Conservation (phyloP, 2,888 invertebrate species). For the Antheraea yamamai region DNA sequence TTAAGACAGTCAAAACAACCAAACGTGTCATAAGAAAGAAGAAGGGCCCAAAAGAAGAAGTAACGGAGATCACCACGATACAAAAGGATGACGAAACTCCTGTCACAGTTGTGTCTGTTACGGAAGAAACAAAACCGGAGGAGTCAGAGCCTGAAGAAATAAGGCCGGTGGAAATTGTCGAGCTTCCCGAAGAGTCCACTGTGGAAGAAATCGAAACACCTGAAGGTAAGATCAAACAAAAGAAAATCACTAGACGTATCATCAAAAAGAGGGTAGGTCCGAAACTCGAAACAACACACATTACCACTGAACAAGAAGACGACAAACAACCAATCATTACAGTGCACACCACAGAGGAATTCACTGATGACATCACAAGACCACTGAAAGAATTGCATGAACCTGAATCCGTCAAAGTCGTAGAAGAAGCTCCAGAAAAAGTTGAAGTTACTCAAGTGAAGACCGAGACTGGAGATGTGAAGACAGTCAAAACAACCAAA, state of each 20-base stretch:
- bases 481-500: conserved; percentile 36
- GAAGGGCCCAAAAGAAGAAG: conserved; percentile 41
- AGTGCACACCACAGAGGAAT: too few relatives aligned
- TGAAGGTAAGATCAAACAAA: conserved; percentile 43
- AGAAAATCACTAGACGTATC: neutral
- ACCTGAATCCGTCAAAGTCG: conserved; percentile 42
- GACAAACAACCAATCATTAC: too few relatives aligned
- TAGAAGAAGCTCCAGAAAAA: conserved; percentile 37
- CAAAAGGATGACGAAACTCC: conserved; percentile 29
- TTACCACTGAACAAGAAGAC: too few relatives aligned
- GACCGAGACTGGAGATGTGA: conserved; percentile 36
- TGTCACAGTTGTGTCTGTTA: conserved; percentile 25
- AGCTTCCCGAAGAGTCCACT: conserved; percentile 52
- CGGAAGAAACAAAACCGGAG: conserved; percentile 21
- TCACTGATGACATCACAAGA: conserved; percentile 6
- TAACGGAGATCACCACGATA: conserved; percentile 32
- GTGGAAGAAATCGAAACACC: conserved; percentile 47
- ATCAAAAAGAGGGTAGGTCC: too few relatives aligned
- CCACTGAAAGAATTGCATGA: conserved; percentile 25
- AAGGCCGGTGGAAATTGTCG: neutral
- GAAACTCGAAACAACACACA: too few relatives aligned
- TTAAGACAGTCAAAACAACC: conserved; percentile 21
- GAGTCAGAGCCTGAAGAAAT: conserved; percentile 21
- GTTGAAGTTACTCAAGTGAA: too few relatives aligned
- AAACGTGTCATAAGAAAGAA: conserved; percentile 40